phyloP scores from a whole-genome alignment of 2,888 invertebrate genomes.

The Rhamphomyia laevipes region DNA sequence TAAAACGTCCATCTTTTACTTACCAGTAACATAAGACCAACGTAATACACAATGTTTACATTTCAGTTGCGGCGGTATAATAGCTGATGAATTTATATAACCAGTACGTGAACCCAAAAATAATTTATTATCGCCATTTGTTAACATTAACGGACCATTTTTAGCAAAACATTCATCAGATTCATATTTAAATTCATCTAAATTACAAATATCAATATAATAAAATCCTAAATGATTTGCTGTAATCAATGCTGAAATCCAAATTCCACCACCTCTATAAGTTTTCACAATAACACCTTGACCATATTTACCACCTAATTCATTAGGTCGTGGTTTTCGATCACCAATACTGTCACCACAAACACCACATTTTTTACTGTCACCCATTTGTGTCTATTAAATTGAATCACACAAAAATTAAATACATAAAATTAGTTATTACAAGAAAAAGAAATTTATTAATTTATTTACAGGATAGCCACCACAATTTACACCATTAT shows the following conservation, averaged over 20 bases:
- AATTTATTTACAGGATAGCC: slow-evolving; percentile 33
- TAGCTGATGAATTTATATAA: slow-evolving; percentile 14
- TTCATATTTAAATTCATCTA: slow-evolving; percentile 30
- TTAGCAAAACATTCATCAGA: slow-evolving; percentile 38
- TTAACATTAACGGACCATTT: slow-evolving; percentile 24
- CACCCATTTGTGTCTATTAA: slow-evolving; percentile 32
- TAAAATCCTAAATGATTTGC: slow-evolving; percentile 36
- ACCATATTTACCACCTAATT: slow-evolving; percentile 37
- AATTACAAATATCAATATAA: slow-evolving; percentile 34
- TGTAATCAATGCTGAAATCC: slow-evolving; percentile 26
- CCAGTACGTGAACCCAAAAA: slow-evolving; percentile 9
- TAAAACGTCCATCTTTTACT: slow-evolving; percentile 13
- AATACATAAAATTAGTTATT: neutral
- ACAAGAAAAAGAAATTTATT: neutral
- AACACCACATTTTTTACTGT: slow-evolving; percentile 35
- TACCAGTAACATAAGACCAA: slow-evolving; percentile 39
- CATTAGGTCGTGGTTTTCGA: slow-evolving; percentile 35
- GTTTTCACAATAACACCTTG: slow-evolving; percentile 31
- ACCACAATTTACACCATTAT: slow-evolving; percentile 44
- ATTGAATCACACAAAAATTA: too few species aligned
- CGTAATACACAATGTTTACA: slow-evolving; percentile 39
- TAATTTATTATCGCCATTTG: slow-evolving; percentile 13
- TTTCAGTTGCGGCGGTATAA: slow-evolving; percentile 31
- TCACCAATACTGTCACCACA: slow-evolving; percentile 38
- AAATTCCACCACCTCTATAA: slow-evolving; percentile 28